A percentile compares a stretch with the other conserved stretches of the same genome.
Conservation (phyloP, 2,888 invertebrate genomes). For the Ochropleura plecta region DNA sequence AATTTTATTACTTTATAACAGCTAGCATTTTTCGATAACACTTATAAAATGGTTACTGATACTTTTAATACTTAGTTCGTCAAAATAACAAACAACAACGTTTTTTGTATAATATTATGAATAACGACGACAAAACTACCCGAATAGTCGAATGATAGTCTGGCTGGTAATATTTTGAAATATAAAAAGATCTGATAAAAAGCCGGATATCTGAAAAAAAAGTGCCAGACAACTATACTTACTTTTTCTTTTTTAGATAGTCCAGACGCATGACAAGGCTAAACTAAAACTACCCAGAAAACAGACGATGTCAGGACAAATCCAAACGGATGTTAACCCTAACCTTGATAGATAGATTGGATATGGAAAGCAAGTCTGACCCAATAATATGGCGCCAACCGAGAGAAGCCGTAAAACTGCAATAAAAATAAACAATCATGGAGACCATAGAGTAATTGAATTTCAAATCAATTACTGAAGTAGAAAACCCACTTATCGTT, state of each 20-base stretch:
- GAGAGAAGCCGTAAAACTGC: slow-evolving; percentile 4
- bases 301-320: not conserved
- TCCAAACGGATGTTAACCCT: not conserved
- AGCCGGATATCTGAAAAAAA: not conserved
- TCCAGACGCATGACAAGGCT: not conserved
- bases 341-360: not conserved
- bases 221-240: not conserved
- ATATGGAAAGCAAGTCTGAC: slow-evolving; percentile 10
- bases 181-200: not conserved
- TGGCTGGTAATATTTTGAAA: not conserved
- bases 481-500: slow-evolving; percentile 26
- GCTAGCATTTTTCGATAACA: slow-evolving; percentile 4
- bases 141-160: not conserved
- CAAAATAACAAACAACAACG: not conserved
- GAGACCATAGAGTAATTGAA: slow-evolving; percentile 40
- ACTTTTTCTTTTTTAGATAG: not conserved
- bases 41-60: not conserved
- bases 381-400: slow-evolving; percentile 14
- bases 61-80: not conserved
- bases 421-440: slow-evolving; percentile 30
- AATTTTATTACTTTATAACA: slow-evolving; percentile 46
- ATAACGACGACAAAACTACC: not conserved
- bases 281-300: not conserved
- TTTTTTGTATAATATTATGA: not conserved
- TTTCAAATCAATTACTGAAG: slow-evolving; percentile 17